Base-by-base conservation (phyloP, 2,797 vertebrate species). In the Squalus acanthias region DNA sequence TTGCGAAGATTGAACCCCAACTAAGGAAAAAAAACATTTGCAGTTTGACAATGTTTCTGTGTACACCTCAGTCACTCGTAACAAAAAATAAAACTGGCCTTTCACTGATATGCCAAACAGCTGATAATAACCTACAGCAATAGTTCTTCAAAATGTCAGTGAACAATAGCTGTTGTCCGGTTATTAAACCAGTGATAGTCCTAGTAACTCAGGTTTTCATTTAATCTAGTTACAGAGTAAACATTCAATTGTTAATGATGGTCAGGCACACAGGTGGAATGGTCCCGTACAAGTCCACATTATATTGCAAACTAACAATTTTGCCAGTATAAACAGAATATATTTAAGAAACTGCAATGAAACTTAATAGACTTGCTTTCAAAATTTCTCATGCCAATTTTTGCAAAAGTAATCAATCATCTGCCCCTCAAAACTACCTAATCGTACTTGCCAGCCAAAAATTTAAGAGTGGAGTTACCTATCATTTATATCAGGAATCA, bases 1-100 rank as follows among this genome's bases (percentile, higher is more conserved):
- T 99, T 99, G 97, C 98, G 98, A 65, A 99, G 98, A 97, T 98
- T 99, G 98, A 99, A 99, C 96, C 98, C 98, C 97, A 98, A 98
- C 99, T 99, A 97, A 98, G 96, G 85, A 95, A 63, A 85, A 97
- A 0, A 96, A 60, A 46, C 1, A 96, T 70, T 33, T 57, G 12
- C 2, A 29, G 26, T 92, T 65, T 65, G 17, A 63, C 60, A 15
- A 60, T 92, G 89, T n/a, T n/a, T 63, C 60, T 92, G 33, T 53
- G 26, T 22, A 1, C 6, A 69, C 9, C 1, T 57, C 29, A 33
- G 15, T 72, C 46, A 74, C 39, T 50, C 74, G 74, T 50, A 53
- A 67, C 4, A 26, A 87, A 53, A 76, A 76, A 53, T 39, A 50
- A 87, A 8, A 67, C 20, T 69, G 9, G 46, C 53, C 24, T 53